These are phyloP conservation scores for Ruditapes philippinarum DNA, from an alignment of 1,140 invertebrate species.

Conservation along the genomic window DNA sequence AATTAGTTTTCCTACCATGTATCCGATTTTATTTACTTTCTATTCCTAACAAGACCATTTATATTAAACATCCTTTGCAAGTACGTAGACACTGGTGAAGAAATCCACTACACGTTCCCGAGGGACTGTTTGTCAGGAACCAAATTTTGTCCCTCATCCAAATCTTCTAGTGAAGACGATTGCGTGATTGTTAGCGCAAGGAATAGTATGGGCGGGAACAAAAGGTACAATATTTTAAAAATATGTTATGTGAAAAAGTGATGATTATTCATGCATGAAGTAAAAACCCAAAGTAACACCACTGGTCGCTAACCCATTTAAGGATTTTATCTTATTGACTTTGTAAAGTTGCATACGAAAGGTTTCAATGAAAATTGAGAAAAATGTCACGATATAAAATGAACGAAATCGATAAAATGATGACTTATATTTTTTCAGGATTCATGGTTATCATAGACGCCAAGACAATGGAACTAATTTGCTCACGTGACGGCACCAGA, in stretches of 20 bases:
- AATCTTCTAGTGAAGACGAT: slow-evolving; percentile 47
- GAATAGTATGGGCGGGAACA: slow-evolving; percentile 57
- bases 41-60: no score
- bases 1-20: no score
- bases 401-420: no score
- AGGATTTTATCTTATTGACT: no score
- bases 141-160: slow-evolving; percentile 53
- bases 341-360: no score
- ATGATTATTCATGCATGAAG: no score
- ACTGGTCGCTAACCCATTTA: no score
- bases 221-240: slow-evolving; percentile 60
- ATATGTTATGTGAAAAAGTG: no score
- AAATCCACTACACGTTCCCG: slow-evolving; percentile 31
- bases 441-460: slow-evolving; percentile 48
- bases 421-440: background rate
- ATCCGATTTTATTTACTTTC: no score
- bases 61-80: slow-evolving; percentile 29
- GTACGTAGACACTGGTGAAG: slow-evolving; percentile 60
- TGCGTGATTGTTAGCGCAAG: slow-evolving; percentile 52
- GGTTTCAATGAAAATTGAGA: no score
- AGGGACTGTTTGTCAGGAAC: slow-evolving; percentile 64
- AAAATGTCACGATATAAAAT: no score
- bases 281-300: no score
- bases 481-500: slow-evolving; percentile 42
- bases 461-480: slow-evolving; percentile 37